Base-by-base conservation (phyloP, 1,140 invertebrate species). In the Triops longicaudatus region DNA sequence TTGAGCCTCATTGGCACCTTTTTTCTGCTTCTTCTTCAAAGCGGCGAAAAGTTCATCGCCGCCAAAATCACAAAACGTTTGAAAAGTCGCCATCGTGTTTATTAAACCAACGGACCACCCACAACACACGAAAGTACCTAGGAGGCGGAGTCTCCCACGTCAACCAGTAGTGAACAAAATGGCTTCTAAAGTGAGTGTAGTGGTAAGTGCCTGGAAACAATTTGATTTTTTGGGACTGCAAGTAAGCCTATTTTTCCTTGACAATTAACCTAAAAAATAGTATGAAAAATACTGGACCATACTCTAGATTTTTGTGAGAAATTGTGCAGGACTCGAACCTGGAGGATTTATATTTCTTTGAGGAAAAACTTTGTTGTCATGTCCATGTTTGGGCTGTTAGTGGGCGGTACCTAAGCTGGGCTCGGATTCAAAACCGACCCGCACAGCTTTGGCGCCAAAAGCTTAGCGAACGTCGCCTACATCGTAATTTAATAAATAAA, bases 101-200 rank as follows among this genome's bases (percentile, higher is more conserved):
- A 63, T 14, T 37, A 63, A 63, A 63, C 50, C 5, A 14, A 63
- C 50, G 50, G 17, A 17, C 50, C 50, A 63, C 50, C 50, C n/a
- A 63, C 50, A n/a, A 17, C 17, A 22, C 10, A 17, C 50, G 17
- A 63, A n/a, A 22, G 9, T 4, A 17, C n/a, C 14, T 1, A 14
- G 22, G 50, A 63, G 50, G 50, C 50, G 50, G 50, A 63, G 50
- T 63, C 17, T 63, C 50, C 50, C 22, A 63, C 50, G 50, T 63
- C 50, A 63, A 63, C 17, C 50, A 63, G 50, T 63, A 17, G 50
- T 63, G 50, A 22, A 63, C 78, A 86, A 85, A 83, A 86, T 86
- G 85, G 85, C 85, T 85, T 84, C 84, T 79, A 84, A 84, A 82
- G 81, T 85, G 82, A 84, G 85, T 84, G 85, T 84, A 82, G 83